phyloP scores from a whole-genome alignment of 2,888 invertebrate species.

The Phaedon cochleariae region DNA sequence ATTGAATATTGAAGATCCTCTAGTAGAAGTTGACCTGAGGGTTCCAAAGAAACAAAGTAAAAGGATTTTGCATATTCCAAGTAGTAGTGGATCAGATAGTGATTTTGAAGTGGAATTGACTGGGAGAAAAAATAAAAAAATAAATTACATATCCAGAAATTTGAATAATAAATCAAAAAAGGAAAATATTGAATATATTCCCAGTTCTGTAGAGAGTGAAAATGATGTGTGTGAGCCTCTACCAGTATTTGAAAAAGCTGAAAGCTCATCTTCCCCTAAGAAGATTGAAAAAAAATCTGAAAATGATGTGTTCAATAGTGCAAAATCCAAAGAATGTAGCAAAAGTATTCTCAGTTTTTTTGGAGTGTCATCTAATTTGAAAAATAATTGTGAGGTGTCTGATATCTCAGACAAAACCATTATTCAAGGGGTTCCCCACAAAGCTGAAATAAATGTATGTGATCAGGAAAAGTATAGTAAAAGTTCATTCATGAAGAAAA shows the following conservation, averaged over 20 bases:
- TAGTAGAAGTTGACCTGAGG: not conserved
- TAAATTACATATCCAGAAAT: slow-evolving; percentile 5
- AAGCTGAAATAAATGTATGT: too few species aligned
- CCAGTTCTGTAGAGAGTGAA: not conserved
- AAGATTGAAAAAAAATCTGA: slow-evolving; percentile 33
- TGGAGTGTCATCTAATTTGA: too few species aligned
- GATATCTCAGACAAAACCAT: too few species aligned
- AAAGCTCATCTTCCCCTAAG: not conserved
- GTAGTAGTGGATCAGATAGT: slow-evolving; percentile 26
- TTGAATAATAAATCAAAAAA: not conserved
- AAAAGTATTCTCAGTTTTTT: slow-evolving; percentile 34
- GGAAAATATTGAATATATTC: not conserved
- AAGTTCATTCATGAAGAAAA: too few species aligned
- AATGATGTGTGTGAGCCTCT: not conserved
- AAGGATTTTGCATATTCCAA: not conserved
- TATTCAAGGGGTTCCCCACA: too few species aligned
- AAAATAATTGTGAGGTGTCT: too few species aligned
- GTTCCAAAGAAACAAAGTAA: slow-evolving; percentile 16
- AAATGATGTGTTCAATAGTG: slow-evolving; percentile 15
- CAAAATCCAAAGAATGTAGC: slow-evolving; percentile 21
- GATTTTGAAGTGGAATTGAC: slow-evolving; percentile 21
- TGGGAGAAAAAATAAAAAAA: not conserved
- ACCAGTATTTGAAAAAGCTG: not conserved
- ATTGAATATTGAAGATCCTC: slow-evolving; percentile 46
- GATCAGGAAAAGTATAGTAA: too few species aligned